phyloP scores from a whole-genome alignment of 2,113 vertebrate species.

The Ceratotherium simum region DNA sequence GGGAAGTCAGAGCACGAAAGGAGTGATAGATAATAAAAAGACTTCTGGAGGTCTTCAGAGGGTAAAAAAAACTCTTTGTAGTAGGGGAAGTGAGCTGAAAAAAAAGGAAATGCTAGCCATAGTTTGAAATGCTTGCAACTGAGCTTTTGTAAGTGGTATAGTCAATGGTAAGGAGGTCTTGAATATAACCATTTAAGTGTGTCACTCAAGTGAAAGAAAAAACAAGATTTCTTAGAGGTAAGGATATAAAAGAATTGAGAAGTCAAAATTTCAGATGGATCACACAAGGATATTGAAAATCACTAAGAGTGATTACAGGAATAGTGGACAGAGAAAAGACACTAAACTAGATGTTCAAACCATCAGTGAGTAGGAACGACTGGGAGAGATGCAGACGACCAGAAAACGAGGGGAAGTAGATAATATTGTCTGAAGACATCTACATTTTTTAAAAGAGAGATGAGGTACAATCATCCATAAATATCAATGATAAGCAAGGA shows the following conservation, averaged over 20 bases:
- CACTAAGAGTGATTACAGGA: constrained; percentile 3
- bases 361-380: not conserved
- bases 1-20: not conserved
- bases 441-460: not conserved
- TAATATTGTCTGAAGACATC: not conserved
- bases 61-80: not conserved
- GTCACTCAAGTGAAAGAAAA: constrained; percentile 49
- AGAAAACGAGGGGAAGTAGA: not conserved
- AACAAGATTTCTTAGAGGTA: not conserved
- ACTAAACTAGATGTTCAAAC: constrained; percentile 29
- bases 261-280: not conserved
- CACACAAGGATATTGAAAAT: constrained; percentile 2
- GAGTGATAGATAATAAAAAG: not conserved
- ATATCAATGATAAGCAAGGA: not conserved
- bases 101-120: not conserved
- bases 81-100: not conserved
- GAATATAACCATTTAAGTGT: constrained; percentile 4
- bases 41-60: not conserved
- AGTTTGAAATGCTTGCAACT: not conserved
- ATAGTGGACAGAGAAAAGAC: not conserved
- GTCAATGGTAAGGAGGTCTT: not conserved
- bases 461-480: not conserved
- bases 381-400: not conserved
- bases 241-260: constrained; percentile 14
- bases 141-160: not conserved